Percentiles rank a stretch among this genome's conserved stretches.
Conservation (phyloP, 2,113 vertebrate species). For the Apodemus speciosus region DNA sequence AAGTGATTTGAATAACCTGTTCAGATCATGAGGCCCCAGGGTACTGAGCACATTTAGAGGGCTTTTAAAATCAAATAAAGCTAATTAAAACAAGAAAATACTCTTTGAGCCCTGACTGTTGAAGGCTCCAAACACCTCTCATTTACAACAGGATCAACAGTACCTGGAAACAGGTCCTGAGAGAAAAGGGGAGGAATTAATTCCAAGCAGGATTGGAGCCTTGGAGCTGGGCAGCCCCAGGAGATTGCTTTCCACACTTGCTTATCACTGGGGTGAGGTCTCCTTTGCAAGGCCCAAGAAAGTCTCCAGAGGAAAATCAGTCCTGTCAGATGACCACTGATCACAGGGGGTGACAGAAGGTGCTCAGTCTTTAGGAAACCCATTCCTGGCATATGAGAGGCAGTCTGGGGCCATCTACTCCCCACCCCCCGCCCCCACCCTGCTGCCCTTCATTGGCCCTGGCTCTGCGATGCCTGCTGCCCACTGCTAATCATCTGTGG, state of each 20-base stretch:
- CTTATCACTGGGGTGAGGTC: neutral
- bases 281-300: neutral
- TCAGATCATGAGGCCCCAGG: neutral
- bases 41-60: neutral
- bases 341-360: neutral
- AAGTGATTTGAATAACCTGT: neutral
- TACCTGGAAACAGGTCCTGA: neutral
- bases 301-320: neutral
- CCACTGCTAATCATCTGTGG: neutral
- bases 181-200: neutral
- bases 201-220: neutral
- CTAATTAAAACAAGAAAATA: slow-evolving; percentile 16
- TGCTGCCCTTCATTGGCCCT: neutral
- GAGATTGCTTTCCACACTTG: neutral
- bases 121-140: neutral
- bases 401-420: neutral
- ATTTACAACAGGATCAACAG: neutral
- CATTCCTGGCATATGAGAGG: neutral
- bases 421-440: too few relatives aligned
- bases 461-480: neutral
- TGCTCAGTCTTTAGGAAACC: neutral
- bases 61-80: slow-evolving; percentile 41
- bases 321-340: neutral
- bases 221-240: neutral
- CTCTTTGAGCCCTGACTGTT: slow-evolving; percentile 34